Percentiles rank a stretch among this genome's conserved stretches.
Conservation (phyloP, 2,888 invertebrate genomes). For the Dendrolimus houi region DNA sequence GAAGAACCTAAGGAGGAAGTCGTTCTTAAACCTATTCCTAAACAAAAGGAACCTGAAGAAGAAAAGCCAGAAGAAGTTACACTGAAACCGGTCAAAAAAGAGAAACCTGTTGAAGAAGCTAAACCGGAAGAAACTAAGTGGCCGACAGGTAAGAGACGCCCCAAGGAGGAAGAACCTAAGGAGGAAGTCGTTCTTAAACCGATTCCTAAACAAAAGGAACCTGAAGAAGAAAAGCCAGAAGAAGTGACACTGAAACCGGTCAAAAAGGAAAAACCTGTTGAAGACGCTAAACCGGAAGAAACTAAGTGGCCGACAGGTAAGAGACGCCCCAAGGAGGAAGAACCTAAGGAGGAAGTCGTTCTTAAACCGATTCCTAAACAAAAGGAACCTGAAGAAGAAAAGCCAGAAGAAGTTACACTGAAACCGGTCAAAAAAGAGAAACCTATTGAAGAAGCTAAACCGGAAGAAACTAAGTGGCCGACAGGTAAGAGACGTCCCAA, state of each 20-base stretch:
- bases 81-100: slow-evolving; percentile 21
- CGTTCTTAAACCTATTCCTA: slow-evolving; percentile 11
- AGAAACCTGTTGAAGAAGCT: slow-evolving; percentile 20
- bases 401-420: slow-evolving; percentile 26
- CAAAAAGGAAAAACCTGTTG: slow-evolving; percentile 34
- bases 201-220: slow-evolving; percentile 20
- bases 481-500: slow-evolving; percentile 37
- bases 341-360: slow-evolving; percentile 30
- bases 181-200: slow-evolving; percentile 69
- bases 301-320: slow-evolving; percentile 24
- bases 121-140: slow-evolving; percentile 31
- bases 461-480: slow-evolving; percentile 38
- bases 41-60: slow-evolving; percentile 20
- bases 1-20: slow-evolving; percentile 6
- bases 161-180: slow-evolving; percentile 42
- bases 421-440: slow-evolving; percentile 18
- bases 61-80: slow-evolving; percentile 57
- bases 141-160: slow-evolving; percentile 39
- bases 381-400: slow-evolving; percentile 14
- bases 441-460: slow-evolving; percentile 21
- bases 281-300: slow-evolving; percentile 26
- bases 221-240: slow-evolving; percentile 33
- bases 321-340: slow-evolving; percentile 27
- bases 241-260: slow-evolving; percentile 19
- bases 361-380: slow-evolving; percentile 29